Conservation (phyloP, 2,888 invertebrate genomes). For the Eumacrocentrus americanus region DNA sequence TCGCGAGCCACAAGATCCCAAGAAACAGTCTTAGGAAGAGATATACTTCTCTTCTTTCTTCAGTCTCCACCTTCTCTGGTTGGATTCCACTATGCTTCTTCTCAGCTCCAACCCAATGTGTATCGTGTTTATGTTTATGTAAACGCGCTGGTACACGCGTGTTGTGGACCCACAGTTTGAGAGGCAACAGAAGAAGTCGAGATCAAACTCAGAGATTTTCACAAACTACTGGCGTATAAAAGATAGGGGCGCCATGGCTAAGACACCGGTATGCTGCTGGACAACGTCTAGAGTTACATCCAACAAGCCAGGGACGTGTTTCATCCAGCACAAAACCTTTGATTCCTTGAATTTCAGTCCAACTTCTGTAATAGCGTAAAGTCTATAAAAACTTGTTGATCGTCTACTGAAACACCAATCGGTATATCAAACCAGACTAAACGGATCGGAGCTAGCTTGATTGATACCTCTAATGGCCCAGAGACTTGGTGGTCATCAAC, state of each 20-base stretch:
- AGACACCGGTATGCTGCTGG: constrained; percentile 43
- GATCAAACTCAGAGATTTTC: constrained; percentile 55
- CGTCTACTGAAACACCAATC: neutral
- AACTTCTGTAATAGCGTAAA: too few species aligned
- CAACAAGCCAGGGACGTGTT: constrained; percentile 24
- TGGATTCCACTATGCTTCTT: constrained; percentile 25
- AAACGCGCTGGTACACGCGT: constrained; percentile 38
- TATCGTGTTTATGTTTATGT: constrained; percentile 51
- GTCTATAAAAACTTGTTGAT: neutral
- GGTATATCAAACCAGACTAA: neutral
- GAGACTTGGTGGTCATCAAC: too few species aligned
- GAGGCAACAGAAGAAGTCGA: constrained; percentile 33
- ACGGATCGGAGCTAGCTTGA: too few species aligned
- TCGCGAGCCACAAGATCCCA: constrained; percentile 35
- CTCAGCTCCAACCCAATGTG: constrained; percentile 42
- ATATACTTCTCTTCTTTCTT: constrained; percentile 3
- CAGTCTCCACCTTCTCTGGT: constrained; percentile 26
- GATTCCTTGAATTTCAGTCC: constrained; percentile 21
- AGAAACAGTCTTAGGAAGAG: constrained; percentile 24
- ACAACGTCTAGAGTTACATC: constrained; percentile 53
- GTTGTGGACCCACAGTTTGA: constrained; percentile 20
- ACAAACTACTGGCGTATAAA: constrained; percentile 51
- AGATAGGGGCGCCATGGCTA: constrained; percentile 55
- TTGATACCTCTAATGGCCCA: too few species aligned
- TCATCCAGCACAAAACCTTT: constrained; percentile 18